Evolutionary conservation across 2,888 invertebrate genomes (phyloP), one percentile per base, ranked within the genome.

Genomic region (Cynaeus angustus): DNA sequence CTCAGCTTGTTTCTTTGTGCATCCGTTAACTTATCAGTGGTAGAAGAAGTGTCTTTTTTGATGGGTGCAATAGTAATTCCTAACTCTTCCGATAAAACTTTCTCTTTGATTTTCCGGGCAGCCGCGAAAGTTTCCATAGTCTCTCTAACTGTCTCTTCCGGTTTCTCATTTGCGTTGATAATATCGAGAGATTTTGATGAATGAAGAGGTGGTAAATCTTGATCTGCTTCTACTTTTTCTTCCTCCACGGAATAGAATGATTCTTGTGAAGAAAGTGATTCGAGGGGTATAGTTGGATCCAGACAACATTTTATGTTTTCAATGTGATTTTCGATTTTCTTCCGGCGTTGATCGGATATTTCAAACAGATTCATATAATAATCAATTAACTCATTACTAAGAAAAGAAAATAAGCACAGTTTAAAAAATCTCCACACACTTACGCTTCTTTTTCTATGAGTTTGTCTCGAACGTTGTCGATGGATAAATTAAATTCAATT

Each of bases 361-460:
- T 87, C 87, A 37, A 88, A 89, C 43, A 92, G 79, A 77, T 89
- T 88, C n/a, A 89, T 87, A 76, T 91, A 92, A 80, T 91, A 91
- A 75, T 88, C 88, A 78, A 89, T 86, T 75, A 90, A 87, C 82
- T 88, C 88, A 66, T 86, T 85, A 48, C 91, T 91, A 13, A 12
- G 48, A 53, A 12, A n/a, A 7, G 2, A 33, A 33, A 33, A 33
- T 33, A 4, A 21, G 21, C 2, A 21, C 1, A 21, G 4, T 21
- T n/a, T n/a, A n/a, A 21, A 21, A 4, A 21, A 4, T 21, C 4
- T 21, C 1, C 10, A 30, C 7, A 16, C 14, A 78, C 82, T 82
- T 82, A 85, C 85, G 84, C 80, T 78, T 85, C 85, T 72, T 83
- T 79, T 61, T 80, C 74, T 13, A 85, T 76, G 46, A 85, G 72